A percentile compares a stretch with the other conserved stretches of the same genome.
phyloP scores from a whole-genome alignment of 2,797 vertebrate genomes.

The Darevskia mixta region DNA sequence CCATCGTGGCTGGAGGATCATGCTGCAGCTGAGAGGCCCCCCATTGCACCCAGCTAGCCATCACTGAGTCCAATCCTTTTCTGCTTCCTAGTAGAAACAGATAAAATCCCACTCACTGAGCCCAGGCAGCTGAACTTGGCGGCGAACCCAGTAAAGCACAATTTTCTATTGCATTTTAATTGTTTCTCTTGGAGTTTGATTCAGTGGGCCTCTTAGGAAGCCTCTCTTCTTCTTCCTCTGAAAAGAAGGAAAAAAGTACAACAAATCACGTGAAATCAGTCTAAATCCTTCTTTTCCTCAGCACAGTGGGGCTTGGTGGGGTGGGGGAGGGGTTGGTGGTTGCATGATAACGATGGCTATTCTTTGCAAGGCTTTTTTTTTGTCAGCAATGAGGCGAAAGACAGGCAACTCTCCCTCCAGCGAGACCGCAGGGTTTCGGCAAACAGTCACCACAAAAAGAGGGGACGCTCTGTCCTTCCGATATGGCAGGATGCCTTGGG shows the following conservation, averaged over 20 bases:
- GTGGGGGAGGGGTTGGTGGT: not conserved
- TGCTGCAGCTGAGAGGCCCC: not conserved
- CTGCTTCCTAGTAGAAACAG: too few relatives aligned
- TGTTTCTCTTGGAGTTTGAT: not conserved
- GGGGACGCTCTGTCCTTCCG: conserved; percentile 53
- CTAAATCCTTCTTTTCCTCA: conserved; percentile 36
- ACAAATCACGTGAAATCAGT: not conserved
- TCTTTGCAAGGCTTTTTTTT: conserved; percentile 37
- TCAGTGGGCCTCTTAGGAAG: not conserved
- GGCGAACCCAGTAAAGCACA: too few relatives aligned
- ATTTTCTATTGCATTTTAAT: not conserved
- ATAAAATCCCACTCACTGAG: too few relatives aligned
- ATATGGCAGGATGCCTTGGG: conserved; percentile 31
- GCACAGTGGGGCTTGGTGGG: not conserved
- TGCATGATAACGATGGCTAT: not conserved
- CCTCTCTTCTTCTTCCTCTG: not conserved
- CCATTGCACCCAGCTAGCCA: not conserved
- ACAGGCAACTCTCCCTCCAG: conserved; percentile 50
- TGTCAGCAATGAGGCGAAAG: not conserved
- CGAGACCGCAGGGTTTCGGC: conserved; percentile 34
- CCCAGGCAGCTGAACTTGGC: too few relatives aligned
- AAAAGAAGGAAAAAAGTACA: not conserved
- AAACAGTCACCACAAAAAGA: conserved; percentile 30
- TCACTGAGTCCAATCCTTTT: too few relatives aligned
- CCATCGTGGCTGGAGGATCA: not conserved